phyloP scores from a whole-genome alignment of 1,140 invertebrate species.

The Halotydeus destructor region DNA sequence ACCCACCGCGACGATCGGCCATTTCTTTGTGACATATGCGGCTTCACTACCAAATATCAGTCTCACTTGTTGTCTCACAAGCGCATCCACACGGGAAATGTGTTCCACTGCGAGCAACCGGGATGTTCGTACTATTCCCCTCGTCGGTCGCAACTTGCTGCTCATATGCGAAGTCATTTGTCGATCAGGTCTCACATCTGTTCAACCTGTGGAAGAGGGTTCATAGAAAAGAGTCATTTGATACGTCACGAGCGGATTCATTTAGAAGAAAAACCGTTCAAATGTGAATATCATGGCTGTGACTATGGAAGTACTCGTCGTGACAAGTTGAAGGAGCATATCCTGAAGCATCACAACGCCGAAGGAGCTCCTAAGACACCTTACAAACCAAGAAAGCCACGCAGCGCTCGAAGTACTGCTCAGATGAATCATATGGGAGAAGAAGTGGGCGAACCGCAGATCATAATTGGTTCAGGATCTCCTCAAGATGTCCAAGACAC shows the following conservation, averaged over 20 bases:
- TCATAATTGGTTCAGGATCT: background rate
- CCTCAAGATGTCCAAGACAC: slow-evolving; percentile 4
- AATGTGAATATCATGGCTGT: slow-evolving; percentile 34
- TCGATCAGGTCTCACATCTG: slow-evolving; percentile 39
- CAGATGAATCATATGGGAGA: slow-evolving; percentile 6
- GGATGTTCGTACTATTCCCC: slow-evolving; percentile 40
- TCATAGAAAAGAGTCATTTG: slow-evolving; percentile 43
- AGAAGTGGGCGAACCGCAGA: background rate
- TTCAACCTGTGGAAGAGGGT: slow-evolving; percentile 35
- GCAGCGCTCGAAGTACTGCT: no score
- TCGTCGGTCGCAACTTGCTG: slow-evolving; percentile 40
- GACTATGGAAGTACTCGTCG: slow-evolving; percentile 39
- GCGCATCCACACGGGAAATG: slow-evolving; percentile 39
- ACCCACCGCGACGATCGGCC: slow-evolving; percentile 33
- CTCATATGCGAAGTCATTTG: slow-evolving; percentile 39
- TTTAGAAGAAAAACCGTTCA: slow-evolving; percentile 35
- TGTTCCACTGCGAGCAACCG: slow-evolving; percentile 35
- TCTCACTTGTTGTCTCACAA: slow-evolving; percentile 42
- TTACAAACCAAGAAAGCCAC: slow-evolving; percentile 27
- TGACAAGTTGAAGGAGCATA: slow-evolving; percentile 45
- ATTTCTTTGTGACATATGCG: slow-evolving; percentile 38
- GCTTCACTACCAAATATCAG: slow-evolving; percentile 42
- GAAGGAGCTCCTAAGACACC: slow-evolving; percentile 31
- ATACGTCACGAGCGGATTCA: slow-evolving; percentile 40
- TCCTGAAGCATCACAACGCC: slow-evolving; percentile 36